Evolutionary conservation across 2,888 invertebrate species (phyloP), one percentile per base, ranked within the genome.

Genomic region (Dryobota labecula): DNA sequence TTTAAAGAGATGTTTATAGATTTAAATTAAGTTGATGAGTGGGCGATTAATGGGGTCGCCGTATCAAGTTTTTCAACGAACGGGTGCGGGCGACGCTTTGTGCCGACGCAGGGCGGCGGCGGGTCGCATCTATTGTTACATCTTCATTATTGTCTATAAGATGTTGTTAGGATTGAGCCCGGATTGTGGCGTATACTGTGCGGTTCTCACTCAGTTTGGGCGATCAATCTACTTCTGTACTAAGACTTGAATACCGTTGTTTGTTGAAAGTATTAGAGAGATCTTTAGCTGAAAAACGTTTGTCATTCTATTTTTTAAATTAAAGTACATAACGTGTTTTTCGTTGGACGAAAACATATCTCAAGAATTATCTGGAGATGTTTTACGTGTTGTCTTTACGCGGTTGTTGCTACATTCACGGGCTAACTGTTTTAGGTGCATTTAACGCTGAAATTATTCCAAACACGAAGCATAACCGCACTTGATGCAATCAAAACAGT

Each of bases 181-280:
- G 84, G 60, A 33, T 27, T 24, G 65, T 51, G 73, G 76, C 73
- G 73, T 82, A 78, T 79, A 62, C 81, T 73, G 75, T 78, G 70
- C 68, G 61, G 68, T 57, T 60, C 64, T 76, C 82, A 75, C 82
- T 76, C 47, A 70, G 45, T 72, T 73, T 70, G 87, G 85, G 84
- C 88, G 84, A 82, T 86, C 87, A 86, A 87, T 90, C 87, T 90
- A 88, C 88, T 89, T 90, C 90, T 91, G 85, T 88, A 86, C 87
- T 90, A 91, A 93, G 92, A 93, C 90, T 91, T 92, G 87, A 90
- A 88, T 91, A 91, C 91, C 85, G 92, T 94, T 94, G 93, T 93
- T 92, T 93, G 93, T 94, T 95, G 88, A 93, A 91, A 89, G 84
- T 92, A 91, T 91, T 92, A 91, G 90, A 88, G 84, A 89, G 87